These are phyloP conservation scores for Molossus molossus DNA, from an alignment of 2,797 vertebrate genomes.

Conservation along the genomic window DNA sequence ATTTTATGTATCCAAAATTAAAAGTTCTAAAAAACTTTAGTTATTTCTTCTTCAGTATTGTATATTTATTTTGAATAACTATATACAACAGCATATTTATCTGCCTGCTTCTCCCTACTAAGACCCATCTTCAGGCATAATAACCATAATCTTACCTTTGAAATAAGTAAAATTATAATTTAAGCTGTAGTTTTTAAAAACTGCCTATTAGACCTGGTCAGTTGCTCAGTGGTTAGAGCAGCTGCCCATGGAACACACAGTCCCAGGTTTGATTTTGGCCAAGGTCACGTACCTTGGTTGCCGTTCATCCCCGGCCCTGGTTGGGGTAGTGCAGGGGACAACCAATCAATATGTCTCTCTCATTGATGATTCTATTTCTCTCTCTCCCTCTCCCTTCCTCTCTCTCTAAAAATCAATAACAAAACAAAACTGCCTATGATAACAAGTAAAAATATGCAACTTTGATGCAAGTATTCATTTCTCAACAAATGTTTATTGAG, in stretches of 20 bases:
- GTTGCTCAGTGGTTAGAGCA: too few relatives aligned
- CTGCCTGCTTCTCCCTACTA: neutral
- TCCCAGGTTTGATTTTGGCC: too few relatives aligned
- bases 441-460: neutral
- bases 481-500: neutral
- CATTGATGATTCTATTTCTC: too few relatives aligned
- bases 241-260: too few relatives aligned
- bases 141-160: neutral
- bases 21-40: neutral
- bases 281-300: too few relatives aligned
- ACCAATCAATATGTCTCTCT: too few relatives aligned
- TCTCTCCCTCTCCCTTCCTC: too few relatives aligned
- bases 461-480: neutral
- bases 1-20: neutral
- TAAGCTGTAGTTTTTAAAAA: neutral
- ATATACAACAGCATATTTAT: neutral
- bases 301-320: too few relatives aligned
- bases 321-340: too few relatives aligned
- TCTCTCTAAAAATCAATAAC: too few relatives aligned
- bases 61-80: neutral
- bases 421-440: neutral
- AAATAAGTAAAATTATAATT: slow-evolving; percentile 1
- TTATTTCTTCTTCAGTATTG: slow-evolving; percentile 11
- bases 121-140: neutral
- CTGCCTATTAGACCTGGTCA: too few relatives aligned